Conservation (phyloP, 2,888 invertebrate species). For the Candidula unifasciata region DNA sequence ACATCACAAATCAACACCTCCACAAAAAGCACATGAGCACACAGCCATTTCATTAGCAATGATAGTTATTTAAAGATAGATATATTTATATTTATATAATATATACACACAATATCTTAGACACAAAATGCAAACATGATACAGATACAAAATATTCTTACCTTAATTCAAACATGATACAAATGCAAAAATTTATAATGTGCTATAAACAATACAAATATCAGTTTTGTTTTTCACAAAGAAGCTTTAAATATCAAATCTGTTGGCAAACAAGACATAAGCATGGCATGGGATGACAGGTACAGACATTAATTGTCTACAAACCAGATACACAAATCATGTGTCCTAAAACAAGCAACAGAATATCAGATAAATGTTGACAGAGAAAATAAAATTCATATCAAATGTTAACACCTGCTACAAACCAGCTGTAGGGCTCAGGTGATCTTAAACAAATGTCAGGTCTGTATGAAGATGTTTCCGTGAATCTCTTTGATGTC, state of each 20-base stretch:
- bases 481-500: background rate
- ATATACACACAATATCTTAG: too few relatives aligned
- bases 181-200: too few relatives aligned
- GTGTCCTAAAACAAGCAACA: background rate
- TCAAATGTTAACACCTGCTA: conserved; percentile 15
- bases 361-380: background rate
- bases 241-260: too few relatives aligned
- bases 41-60: too few relatives aligned
- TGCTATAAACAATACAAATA: too few relatives aligned
- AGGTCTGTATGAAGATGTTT: background rate
- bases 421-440: conserved; percentile 50
- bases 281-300: background rate
- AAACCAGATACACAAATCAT: too few relatives aligned
- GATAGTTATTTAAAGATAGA: background rate
- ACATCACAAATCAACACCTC: background rate
- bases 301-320: background rate
- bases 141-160: background rate
- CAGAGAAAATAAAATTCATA: background rate
- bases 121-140: background rate
- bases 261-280: background rate
- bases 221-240: too few relatives aligned
- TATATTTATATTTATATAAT: background rate
- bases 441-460: background rate
- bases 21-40: too few relatives aligned
- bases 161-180: background rate